phyloP scores from a whole-genome alignment of 53 echinoderm and acorn worm genomes.

The Glandiceps talaboti region DNA sequence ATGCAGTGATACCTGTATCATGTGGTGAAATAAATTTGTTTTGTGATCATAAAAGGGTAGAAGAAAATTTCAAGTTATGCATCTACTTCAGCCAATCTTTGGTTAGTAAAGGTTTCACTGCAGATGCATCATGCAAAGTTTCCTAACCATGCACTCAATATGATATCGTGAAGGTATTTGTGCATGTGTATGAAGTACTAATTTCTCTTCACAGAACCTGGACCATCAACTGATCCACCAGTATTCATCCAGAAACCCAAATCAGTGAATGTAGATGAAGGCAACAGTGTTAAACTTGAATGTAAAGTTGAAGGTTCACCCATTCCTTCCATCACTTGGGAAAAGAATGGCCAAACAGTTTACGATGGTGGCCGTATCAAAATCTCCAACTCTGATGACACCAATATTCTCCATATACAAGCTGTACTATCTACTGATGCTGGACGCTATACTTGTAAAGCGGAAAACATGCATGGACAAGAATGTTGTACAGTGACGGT shows the following conservation, averaged over 20 bases:
- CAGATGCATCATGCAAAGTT: too few species aligned
- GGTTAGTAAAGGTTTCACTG: too few species aligned
- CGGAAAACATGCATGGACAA: conserved; percentile 55
- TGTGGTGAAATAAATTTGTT: too few species aligned
- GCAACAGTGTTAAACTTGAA: conserved; percentile 51
- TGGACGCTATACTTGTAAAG: conserved; percentile 63
- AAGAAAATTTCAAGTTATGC: too few species aligned
- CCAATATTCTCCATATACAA: conserved; percentile 58
- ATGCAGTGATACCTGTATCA: too few species aligned
- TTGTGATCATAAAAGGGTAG: too few species aligned
- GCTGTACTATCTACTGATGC: conserved; percentile 82
- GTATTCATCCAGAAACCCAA: conserved; percentile 76
- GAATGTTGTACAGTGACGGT: conserved; percentile 73
- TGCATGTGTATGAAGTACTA: too few species aligned
- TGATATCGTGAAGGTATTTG: too few species aligned
- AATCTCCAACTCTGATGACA: conserved; percentile 44
- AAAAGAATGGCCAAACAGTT: conserved; percentile 64
- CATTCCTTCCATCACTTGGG: conserved; percentile 60
- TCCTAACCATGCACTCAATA: too few species aligned
- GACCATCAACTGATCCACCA: conserved; percentile 48
- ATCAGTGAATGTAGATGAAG: conserved; percentile 71
- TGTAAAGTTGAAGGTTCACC: conserved; percentile 89
- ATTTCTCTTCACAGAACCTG: conserved; percentile 36
- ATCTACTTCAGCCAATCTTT: too few species aligned
- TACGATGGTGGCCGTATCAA: conserved; percentile 53